Conservation (phyloP, 2,888 invertebrate species). For the Pecten maximus region DNA sequence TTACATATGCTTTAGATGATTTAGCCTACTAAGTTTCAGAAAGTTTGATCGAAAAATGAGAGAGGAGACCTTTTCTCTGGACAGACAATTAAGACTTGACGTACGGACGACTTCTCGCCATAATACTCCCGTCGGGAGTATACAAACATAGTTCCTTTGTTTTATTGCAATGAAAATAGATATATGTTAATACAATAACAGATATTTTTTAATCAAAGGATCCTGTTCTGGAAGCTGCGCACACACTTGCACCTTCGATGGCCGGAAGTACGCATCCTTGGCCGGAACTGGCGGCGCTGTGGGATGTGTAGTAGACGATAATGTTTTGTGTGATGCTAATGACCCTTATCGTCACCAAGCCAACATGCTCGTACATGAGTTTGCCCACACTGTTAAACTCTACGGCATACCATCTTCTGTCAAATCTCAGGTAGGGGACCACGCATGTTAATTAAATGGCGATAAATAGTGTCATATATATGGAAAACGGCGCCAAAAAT, state of each 20-base stretch:
- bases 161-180: background rate
- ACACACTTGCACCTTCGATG: constrained; percentile 71
- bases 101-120: too few relatives aligned
- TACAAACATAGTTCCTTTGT: background rate
- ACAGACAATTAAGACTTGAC: too few relatives aligned
- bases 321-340: constrained; percentile 64
- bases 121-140: too few relatives aligned
- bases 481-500: too few relatives aligned
- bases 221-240: constrained; percentile 67
- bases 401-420: constrained; percentile 48
- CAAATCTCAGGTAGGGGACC: constrained; percentile 49
- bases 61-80: too few relatives aligned
- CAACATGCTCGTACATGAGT: constrained; percentile 70
- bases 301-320: constrained; percentile 65
- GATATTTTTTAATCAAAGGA: background rate
- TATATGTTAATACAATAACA: too few relatives aligned
- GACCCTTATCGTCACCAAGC: constrained; percentile 65
- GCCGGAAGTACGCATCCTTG: constrained; percentile 65
- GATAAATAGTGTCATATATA: too few relatives aligned
- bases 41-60: too few relatives aligned
- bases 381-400: constrained; percentile 63
- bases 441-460: too few relatives aligned
- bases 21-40: too few relatives aligned
- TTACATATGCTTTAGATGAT: too few relatives aligned
- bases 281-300: constrained; percentile 66